Conservation (phyloP, 1,140 invertebrate genomes). For the Heliconius congener region DNA sequence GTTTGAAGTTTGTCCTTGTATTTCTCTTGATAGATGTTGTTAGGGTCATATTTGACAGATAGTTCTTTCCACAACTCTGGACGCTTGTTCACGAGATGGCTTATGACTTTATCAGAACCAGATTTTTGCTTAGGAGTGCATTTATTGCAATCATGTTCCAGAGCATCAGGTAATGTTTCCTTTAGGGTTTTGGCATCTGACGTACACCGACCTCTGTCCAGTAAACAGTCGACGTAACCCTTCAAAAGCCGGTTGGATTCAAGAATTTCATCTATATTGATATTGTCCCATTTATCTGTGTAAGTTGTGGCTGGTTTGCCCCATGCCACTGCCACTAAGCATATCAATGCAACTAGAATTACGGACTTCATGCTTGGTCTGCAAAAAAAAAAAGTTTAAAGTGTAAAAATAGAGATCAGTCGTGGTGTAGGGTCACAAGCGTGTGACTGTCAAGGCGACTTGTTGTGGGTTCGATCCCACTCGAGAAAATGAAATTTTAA, state of each 20-base stretch:
- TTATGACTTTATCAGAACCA: constrained; percentile 83
- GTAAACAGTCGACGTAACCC: constrained; percentile 87
- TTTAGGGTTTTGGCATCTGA: constrained; percentile 87
- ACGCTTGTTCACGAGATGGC: constrained; percentile 83
- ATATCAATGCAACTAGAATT: constrained; percentile 52
- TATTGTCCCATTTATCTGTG: constrained; percentile 88
- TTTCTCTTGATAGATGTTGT: constrained; percentile 82
- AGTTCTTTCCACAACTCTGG: constrained; percentile 84
- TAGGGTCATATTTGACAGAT: constrained; percentile 84
- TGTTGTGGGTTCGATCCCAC: too few relatives aligned
- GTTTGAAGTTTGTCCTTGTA: constrained; percentile 82
- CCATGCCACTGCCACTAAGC: constrained; percentile 60
- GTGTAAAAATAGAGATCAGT: not conserved
- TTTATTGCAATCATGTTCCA: constrained; percentile 85
- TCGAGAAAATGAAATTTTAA: too few relatives aligned
- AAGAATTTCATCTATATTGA: constrained; percentile 88
- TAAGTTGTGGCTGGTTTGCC: constrained; percentile 81
- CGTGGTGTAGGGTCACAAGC: too few relatives aligned
- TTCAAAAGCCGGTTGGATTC: constrained; percentile 86
- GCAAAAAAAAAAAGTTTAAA: not conserved
- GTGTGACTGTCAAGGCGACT: too few relatives aligned
- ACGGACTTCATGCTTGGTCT: constrained; percentile 65
- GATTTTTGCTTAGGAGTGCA: constrained; percentile 84
- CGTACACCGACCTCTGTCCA: constrained; percentile 87
- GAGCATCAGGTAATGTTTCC: constrained; percentile 85